Evolutionary conservation across 2,113 vertebrate genomes (phyloP), one percentile per base, ranked within the genome.

Genomic region (Lampris megalopsis): DNA sequence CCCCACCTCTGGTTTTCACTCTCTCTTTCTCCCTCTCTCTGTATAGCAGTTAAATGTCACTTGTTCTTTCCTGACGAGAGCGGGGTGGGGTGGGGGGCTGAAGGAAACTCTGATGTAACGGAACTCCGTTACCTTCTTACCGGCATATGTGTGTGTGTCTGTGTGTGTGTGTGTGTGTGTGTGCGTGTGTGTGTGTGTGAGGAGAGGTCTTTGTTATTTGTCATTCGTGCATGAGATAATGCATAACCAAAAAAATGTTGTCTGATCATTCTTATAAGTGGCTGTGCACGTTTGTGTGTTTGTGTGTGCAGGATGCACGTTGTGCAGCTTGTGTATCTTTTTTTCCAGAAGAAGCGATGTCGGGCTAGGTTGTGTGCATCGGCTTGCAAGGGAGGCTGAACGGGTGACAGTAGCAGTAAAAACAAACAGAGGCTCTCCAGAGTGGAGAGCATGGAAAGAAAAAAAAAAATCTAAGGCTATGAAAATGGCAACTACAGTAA

Each of bases 381-480:
- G 68, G 78, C 80, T 85, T 74, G 74, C 79, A n/a, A 77, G 69
- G 72, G 86, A 63, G 76, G 87, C 81, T 52, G 65, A 86, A 83
- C 64, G 78, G 87, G 86, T 88, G 89, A 89, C 90, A 90, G 90
- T 88, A 86, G 87, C 85, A 83, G 86, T 86, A 68, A 91, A 90
- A 92, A 90, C 86, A 93, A 91, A 91, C 81, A 85, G 58, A 87
- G 81, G 74, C 86, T 89, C 86, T 87, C 88, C 85, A 80, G 83
- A 84, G 79, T 91, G 89, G 50, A 62, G 52, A 52, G 24, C 10
- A 45, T 71, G 59, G 90, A 61, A 50, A 58, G 37, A 41, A 3
- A n/a, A 60, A 47, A 47, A 90, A 90, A 89, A 89, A 85, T 80
- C 64, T 71, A 85, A 87, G 38, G 54, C 85, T 82, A 83, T 83